Conservation (phyloP, 1,140 invertebrate species). For the Heliothis subflexa region DNA sequence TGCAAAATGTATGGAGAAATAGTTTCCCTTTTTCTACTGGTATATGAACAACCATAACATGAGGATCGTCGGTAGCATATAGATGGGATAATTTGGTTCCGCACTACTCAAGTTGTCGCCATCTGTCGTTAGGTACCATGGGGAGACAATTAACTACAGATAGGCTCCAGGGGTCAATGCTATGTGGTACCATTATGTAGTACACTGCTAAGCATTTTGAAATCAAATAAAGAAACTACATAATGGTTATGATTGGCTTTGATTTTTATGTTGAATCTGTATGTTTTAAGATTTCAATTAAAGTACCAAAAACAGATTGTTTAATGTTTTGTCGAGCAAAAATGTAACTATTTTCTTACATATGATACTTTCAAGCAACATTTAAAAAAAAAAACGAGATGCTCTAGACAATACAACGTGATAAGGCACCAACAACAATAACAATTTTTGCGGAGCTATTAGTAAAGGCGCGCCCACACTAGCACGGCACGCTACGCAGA, state of each 20-base stretch:
- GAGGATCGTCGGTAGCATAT: constrained; percentile 13
- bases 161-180: constrained; percentile 14
- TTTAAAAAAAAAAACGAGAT: neutral
- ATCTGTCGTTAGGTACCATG: constrained; percentile 30
- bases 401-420: neutral
- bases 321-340: neutral
- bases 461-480: constrained; percentile 2
- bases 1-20: neutral
- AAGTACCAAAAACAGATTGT: too few species aligned
- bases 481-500: constrained; percentile 5
- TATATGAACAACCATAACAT: constrained; percentile 25
- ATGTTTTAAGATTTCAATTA: neutral
- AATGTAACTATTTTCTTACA: too few species aligned
- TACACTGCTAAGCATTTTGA: neutral
- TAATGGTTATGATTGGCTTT: neutral
- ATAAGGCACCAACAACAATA: neutral
- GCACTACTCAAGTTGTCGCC: constrained; percentile 19
- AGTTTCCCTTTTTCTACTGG: neutral
- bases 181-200: neutral
- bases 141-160: constrained; percentile 31
- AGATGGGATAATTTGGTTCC: constrained; percentile 21
- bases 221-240: neutral
- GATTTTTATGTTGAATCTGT: neutral
- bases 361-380: too few species aligned
- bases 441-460: constrained; percentile 10